Conservation (phyloP, 2,113 vertebrate species). For the Hymenochirus boettgeri region DNA sequence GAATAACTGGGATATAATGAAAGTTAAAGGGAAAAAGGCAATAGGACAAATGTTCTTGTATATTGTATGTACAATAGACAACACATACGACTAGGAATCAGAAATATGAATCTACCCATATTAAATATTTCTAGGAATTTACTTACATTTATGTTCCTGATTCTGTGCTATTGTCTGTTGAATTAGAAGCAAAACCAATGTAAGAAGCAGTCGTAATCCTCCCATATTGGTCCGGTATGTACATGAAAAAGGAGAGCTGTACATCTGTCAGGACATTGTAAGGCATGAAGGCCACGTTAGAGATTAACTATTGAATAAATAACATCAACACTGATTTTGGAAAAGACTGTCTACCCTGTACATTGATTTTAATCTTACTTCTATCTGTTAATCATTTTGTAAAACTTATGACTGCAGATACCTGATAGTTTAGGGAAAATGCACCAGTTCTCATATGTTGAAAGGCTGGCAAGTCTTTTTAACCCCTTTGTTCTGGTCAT, state of each 20-base stretch:
- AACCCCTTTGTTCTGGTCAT: slow-evolving; percentile 45
- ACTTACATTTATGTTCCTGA: slow-evolving; percentile 60
- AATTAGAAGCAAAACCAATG: slow-evolving; percentile 48
- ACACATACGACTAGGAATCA: no score
- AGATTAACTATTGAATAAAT: slow-evolving; percentile 60
- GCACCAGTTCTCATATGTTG: slow-evolving; percentile 8
- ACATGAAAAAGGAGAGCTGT: slow-evolving; percentile 43
- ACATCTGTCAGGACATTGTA: slow-evolving; percentile 43
- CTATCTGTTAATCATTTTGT: background rate
- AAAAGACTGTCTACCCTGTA: slow-evolving; percentile 20
- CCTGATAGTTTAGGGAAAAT: slow-evolving; percentile 33
- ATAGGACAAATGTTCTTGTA: no score
- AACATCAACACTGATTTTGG: slow-evolving; percentile 34
- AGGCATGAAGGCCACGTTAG: slow-evolving; percentile 50
- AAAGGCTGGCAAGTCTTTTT: slow-evolving; percentile 30
- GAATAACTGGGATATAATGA: no score
- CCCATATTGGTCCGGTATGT: slow-evolving; percentile 57
- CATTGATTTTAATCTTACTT: background rate
- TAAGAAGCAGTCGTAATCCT: slow-evolving; percentile 42
- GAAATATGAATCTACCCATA: no score
- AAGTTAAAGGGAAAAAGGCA: no score
- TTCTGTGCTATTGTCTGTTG: slow-evolving; percentile 44
- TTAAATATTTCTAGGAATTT: no score
- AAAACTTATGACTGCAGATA: slow-evolving; percentile 30
- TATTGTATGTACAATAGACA: no score